These are phyloP conservation scores for Avahi laniger DNA, from an alignment of 2,797 vertebrate species.

Conservation along the genomic window DNA sequence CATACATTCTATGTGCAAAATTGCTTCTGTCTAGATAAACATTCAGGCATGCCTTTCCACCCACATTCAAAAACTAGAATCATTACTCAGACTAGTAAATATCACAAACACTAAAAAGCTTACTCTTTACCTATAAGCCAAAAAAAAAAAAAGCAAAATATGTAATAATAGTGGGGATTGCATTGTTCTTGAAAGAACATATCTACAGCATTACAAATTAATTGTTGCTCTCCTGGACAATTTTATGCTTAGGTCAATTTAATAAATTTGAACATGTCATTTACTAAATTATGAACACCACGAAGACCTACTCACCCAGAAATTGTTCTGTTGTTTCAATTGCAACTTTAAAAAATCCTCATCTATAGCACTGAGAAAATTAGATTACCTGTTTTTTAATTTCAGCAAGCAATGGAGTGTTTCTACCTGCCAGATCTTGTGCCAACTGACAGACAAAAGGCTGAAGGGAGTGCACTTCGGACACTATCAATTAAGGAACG, in stretches of 20 bases:
- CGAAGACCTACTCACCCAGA: constrained; percentile 68
- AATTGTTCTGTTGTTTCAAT: constrained; percentile 60
- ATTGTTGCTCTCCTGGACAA: constrained; percentile 62
- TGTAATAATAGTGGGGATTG: constrained; percentile 57
- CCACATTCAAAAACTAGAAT: constrained; percentile 33
- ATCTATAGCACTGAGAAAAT: constrained; percentile 54
- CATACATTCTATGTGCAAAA: constrained; percentile 34
- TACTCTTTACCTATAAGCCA: neutral
- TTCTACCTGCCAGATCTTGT: constrained; percentile 68
- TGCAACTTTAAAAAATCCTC: constrained; percentile 67
- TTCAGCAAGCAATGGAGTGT: constrained; percentile 71
- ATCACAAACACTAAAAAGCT: neutral
- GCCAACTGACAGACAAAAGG: constrained; percentile 72
- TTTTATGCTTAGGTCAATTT: constrained; percentile 74
- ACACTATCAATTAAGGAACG: constrained; percentile 71
- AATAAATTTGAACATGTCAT: constrained; percentile 77
- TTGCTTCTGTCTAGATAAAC: neutral
- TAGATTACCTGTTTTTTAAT: constrained; percentile 74
- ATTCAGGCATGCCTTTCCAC: neutral
- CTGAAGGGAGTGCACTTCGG: constrained; percentile 62
- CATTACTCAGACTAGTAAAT: neutral
- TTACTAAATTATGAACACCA: constrained; percentile 76
- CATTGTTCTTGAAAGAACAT: constrained; percentile 67
- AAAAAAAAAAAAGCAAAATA: constrained; percentile 23
- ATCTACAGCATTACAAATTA: constrained; percentile 64